Evolutionary conservation across 1,140 invertebrate genomes (phyloP).

Genomic region (Eriosoma lanigerum): DNA sequence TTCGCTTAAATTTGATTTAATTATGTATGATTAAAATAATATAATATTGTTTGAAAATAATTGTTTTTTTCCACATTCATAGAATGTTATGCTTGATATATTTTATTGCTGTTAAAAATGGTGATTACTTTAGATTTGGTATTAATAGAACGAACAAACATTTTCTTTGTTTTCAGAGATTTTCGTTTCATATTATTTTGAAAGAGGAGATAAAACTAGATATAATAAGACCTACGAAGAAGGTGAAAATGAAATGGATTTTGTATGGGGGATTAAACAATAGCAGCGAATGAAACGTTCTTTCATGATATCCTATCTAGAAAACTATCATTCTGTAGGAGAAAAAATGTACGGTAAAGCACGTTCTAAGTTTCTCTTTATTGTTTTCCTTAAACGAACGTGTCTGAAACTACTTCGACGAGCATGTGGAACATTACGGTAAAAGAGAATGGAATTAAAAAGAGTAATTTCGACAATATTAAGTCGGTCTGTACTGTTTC

Average conservation of each 20-base stretch:
- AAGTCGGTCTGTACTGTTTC: background rate
- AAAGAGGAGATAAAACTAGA: conserved; percentile 7
- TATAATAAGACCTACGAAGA: conserved; percentile 4
- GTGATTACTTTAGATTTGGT: too few species aligned
- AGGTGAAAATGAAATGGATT: conserved; percentile 41
- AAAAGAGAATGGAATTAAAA: conserved; percentile 20
- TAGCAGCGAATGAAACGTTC: conserved; percentile 20
- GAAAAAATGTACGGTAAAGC: conserved; percentile 26
- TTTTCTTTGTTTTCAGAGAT: background rate
- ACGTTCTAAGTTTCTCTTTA: conserved; percentile 38
- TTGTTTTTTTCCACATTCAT: too few species aligned
- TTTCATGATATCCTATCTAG: conserved; percentile 34
- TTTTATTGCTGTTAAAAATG: too few species aligned
- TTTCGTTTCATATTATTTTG: background rate
- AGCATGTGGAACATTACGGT: background rate
- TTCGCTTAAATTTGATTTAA: too few species aligned
- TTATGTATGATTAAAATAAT: too few species aligned
- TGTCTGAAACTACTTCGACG: conserved; percentile 31
- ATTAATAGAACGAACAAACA: background rate
- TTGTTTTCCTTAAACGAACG: conserved; percentile 39
- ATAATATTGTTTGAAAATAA: too few species aligned
- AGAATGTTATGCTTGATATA: too few species aligned
- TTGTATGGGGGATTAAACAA: conserved; percentile 44
- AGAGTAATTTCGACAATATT: background rate
- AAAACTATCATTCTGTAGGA: conserved; percentile 15